These are phyloP conservation scores for Calephelis perditalis DNA, from an alignment of 2,888 invertebrate genomes.

Conservation along the genomic window DNA sequence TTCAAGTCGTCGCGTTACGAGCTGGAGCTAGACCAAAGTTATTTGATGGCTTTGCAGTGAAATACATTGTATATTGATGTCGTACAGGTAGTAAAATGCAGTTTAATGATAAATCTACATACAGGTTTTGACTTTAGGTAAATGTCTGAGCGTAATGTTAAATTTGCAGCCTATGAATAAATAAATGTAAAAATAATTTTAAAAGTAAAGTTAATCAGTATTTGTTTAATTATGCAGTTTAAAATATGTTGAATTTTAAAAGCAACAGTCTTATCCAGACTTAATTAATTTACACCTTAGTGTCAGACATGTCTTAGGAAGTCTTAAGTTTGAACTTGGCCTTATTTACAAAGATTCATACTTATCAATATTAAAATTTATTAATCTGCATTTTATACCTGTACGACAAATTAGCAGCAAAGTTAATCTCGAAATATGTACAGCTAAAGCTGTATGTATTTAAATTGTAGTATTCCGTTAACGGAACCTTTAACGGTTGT, in stretches of 20 bases:
- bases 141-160: too few relatives aligned
- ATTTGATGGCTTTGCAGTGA: constrained; percentile 66
- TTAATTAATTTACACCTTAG: too few relatives aligned
- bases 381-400: neutral
- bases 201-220: too few relatives aligned
- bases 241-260: too few relatives aligned
- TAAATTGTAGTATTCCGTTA: constrained; percentile 1
- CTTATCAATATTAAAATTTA: neutral
- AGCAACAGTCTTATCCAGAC: too few relatives aligned
- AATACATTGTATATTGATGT: constrained; percentile 19
- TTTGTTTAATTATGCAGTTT: too few relatives aligned
- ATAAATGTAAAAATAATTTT: too few relatives aligned
- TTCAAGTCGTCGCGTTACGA: constrained; percentile 59
- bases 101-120: neutral
- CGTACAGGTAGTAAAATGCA: neutral
- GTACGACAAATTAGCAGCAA: neutral
- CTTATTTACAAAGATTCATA: neutral
- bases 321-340: neutral
- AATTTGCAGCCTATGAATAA: too few relatives aligned
- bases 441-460: constrained; percentile 10
- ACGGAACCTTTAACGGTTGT: neutral
- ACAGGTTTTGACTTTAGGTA: too few relatives aligned
- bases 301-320: neutral
- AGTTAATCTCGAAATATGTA: constrained; percentile 5
- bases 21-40: constrained; percentile 85